These are phyloP conservation scores for Callinectes sapidus DNA, from an alignment of 2,888 invertebrate species.

Conservation along the genomic window DNA sequence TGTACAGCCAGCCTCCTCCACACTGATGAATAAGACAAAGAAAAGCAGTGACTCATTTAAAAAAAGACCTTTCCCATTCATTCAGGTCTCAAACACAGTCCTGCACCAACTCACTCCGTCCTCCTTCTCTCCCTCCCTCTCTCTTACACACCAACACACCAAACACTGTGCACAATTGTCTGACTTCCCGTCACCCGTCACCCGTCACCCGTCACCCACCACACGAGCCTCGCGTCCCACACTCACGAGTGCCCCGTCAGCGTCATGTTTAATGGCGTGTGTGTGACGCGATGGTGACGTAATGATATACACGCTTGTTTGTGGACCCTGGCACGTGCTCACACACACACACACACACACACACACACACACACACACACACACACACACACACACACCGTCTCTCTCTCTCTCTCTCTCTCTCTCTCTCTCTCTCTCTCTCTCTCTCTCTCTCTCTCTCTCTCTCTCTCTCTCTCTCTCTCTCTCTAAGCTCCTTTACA, in stretches of 20 bases:
- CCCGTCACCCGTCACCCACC: neutral
- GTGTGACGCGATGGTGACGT: neutral
- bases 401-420: neutral
- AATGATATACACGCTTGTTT: neutral
- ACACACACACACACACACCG: no score
- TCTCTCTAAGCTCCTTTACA: neutral
- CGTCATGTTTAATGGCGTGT: neutral
- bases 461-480: constrained; percentile 1
- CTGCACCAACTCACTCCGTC: neutral
- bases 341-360: neutral
- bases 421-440: constrained; percentile 9
- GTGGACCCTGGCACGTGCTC: neutral
- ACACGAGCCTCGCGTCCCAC: neutral
- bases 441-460: neutral
- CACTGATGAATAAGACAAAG: no score
- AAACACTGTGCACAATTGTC: neutral
- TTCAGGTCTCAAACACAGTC: neutral
- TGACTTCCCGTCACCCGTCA: neutral
- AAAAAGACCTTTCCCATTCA: neutral
- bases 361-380: neutral
- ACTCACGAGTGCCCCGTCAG: neutral
- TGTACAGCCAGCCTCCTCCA: no score
- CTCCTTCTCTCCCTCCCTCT: neutral
- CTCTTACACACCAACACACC: neutral
- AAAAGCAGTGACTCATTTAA: no score